Base-by-base conservation (phyloP, 1,140 invertebrate species). In the Bemisia tabaci region DNA sequence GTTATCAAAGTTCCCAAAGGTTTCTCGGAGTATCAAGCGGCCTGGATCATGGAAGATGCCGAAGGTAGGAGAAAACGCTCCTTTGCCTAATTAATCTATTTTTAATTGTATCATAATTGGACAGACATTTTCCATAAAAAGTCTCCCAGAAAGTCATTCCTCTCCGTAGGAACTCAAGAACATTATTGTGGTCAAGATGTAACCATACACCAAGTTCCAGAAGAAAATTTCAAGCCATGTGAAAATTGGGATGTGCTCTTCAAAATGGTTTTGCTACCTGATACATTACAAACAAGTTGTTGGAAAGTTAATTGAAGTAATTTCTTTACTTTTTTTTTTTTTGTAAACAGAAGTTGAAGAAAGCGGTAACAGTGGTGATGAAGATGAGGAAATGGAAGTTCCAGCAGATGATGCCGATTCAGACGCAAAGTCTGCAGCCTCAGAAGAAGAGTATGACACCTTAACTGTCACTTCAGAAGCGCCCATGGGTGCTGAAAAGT, bases 1-100 rank as follows among this genome's bases (percentile, higher is more conserved):
- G 83, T 82, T 70, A 79, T 88, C 0, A 94, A 94, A 75, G 88
- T 97, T 25, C 94, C 94, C 0, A 93, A 94, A 79, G 95, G 95
- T 59, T 94, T 91, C 73, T 97, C 94, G 17, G 91, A 92, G 65
- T 98, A 98, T 78, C 96, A 98, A 79, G 92, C 95, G 24, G 88
- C 94, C 33, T 98, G 95, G 95, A 95, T 98, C 75, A 82, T 89
- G 2, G 87, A 91, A 71, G 80, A 83, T 65, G 85, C 86, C 73
- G 82, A 79, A 66, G 82, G 80, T 80, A 70, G 65, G 59, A 68
- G 65, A 65, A 65, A 67, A 59, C 48, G 26, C 59, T 11, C 11
- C 22, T 24, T 12, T 33, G 26, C 33, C 17, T 2, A n/a, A 22
- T 22, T 59, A 58, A 60, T 66, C 58, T 22, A 39, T 39, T 62